Evolutionary conservation across 2,113 vertebrate genomes (phyloP).

Genomic region (Todiramphus chloris): DNA sequence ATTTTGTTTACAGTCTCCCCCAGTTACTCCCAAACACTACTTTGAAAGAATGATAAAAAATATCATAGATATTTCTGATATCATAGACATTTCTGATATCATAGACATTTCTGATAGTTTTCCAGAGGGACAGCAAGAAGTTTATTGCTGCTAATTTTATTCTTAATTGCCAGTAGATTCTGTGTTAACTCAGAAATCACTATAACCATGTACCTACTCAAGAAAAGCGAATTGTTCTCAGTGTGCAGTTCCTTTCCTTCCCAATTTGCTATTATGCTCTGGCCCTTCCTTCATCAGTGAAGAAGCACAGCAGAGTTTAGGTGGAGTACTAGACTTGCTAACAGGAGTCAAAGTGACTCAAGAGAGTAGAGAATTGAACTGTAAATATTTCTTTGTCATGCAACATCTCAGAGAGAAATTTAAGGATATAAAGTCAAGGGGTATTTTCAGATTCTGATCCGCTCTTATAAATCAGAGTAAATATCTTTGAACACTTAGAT

Average conservation of each 20-base stretch:
- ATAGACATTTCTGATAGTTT: background rate
- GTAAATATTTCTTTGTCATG: background rate
- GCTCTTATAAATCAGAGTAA: background rate
- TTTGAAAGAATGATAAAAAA: conserved; percentile 3
- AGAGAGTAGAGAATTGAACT: background rate
- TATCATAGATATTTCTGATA: background rate
- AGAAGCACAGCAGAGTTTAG: conserved; percentile 33
- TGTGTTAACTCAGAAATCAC: background rate
- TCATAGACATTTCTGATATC: background rate
- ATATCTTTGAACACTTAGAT: background rate
- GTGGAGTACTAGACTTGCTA: background rate
- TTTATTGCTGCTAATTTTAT: background rate
- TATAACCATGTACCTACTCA: background rate
- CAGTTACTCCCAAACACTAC: background rate
- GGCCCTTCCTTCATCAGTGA: background rate
- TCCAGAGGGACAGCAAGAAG: background rate
- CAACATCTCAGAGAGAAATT: background rate
- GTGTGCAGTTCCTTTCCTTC: background rate
- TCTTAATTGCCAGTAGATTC: background rate
- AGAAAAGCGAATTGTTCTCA: background rate
- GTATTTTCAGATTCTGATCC: background rate
- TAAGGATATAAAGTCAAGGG: background rate
- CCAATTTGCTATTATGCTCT: background rate
- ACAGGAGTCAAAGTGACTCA: background rate
- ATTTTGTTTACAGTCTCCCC: background rate